A percentile compares a stretch with the other conserved stretches of the same genome.
Conservation (phyloP, 2,797 vertebrate species). For the Fistularia commersonii region DNA sequence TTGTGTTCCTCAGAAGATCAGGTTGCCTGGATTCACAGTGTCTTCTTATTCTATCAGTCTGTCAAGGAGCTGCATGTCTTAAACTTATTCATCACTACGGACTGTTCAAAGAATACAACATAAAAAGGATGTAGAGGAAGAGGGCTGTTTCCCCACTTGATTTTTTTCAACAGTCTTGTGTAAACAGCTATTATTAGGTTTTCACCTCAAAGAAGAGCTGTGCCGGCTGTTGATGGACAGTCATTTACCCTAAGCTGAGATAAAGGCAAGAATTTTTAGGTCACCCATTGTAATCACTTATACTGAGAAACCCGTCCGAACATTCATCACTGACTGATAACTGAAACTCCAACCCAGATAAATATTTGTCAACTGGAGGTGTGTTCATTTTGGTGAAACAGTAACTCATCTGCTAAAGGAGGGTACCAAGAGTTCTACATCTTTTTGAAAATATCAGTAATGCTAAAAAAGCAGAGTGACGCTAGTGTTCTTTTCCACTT, state of each 20-base stretch:
- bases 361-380: slow-evolving; percentile 37
- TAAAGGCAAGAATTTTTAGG: slow-evolving; percentile 24
- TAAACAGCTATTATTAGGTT: not conserved
- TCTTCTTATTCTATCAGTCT: slow-evolving; percentile 34
- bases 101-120: slow-evolving; percentile 5
- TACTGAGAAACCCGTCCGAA: slow-evolving; percentile 2
- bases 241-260: slow-evolving; percentile 4
- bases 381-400: slow-evolving; percentile 38
- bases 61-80: slow-evolving; percentile 18
- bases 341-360: slow-evolving; percentile 19
- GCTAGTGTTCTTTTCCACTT: no score
- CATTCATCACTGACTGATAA: not conserved
- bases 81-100: not conserved
- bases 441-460: not conserved
- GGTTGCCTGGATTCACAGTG: slow-evolving; percentile 51
- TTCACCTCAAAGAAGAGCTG: slow-evolving; percentile 4
- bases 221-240: not conserved
- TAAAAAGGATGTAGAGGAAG: not conserved
- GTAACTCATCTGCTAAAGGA: slow-evolving; percentile 36
- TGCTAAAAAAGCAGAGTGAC: no score
- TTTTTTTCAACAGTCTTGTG: not conserved
- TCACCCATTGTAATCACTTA: slow-evolving; percentile 26
- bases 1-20: slow-evolving; percentile 49
- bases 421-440: slow-evolving; percentile 10
- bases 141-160: not conserved